Conservation (phyloP, 2,113 vertebrate genomes). For the Kobus ellipsiprymnus region DNA sequence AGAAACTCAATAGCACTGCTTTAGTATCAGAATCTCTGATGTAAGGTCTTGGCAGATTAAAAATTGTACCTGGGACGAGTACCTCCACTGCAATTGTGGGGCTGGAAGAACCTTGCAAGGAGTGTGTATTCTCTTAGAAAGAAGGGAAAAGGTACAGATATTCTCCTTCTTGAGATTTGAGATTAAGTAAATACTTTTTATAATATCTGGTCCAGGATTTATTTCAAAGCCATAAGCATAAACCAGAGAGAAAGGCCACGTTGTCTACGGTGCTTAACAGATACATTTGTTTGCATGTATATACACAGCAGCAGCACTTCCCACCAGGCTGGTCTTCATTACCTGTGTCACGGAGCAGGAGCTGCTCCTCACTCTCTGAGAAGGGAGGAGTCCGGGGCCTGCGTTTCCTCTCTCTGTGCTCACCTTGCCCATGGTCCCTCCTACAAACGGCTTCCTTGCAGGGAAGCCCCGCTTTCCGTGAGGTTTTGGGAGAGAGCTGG, state of each 20-base stretch:
- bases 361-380: slow-evolving; percentile 57
- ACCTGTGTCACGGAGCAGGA: slow-evolving; percentile 83
- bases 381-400: slow-evolving; percentile 61
- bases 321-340: slow-evolving; percentile 66
- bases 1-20: neutral
- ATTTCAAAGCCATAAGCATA: neutral
- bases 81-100: neutral
- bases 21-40: neutral
- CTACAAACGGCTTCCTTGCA: slow-evolving; percentile 38
- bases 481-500: neutral
- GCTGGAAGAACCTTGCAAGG: neutral
- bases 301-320: neutral
- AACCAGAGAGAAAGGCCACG: neutral
- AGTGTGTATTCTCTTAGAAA: neutral
- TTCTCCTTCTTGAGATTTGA: neutral
- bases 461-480: neutral
- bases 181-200: neutral
- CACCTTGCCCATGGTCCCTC: slow-evolving; percentile 60
- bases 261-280: neutral
- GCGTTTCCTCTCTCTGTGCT: slow-evolving; percentile 64
- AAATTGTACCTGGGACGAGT: neutral
- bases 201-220: neutral
- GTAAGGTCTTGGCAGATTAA: neutral
- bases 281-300: neutral
- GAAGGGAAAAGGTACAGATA: neutral